phyloP scores from a whole-genome alignment of 2,113 vertebrate genomes.

The Microcebus jonahi region DNA sequence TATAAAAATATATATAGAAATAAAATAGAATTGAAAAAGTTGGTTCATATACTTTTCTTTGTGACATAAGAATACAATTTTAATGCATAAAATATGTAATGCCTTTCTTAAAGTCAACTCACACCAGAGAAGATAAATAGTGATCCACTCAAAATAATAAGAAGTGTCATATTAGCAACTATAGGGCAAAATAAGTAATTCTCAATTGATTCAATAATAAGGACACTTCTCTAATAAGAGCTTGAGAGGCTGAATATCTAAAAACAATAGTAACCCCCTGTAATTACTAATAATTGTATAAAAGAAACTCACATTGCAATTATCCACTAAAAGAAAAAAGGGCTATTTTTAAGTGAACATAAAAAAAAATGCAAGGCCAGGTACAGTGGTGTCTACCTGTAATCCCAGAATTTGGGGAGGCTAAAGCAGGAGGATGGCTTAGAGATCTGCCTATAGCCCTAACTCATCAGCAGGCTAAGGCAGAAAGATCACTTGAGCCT shows the following conservation, averaged over 20 bases:
- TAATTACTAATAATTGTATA: conserved; percentile 12
- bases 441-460: too few species aligned
- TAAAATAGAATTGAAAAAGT: background rate
- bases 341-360: background rate
- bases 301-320: background rate
- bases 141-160: background rate
- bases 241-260: background rate
- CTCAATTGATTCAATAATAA: background rate
- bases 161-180: background rate
- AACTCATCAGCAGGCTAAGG: too few species aligned
- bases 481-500: too few species aligned
- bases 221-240: background rate
- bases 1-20: background rate
- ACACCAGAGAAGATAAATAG: background rate
- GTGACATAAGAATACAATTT: background rate
- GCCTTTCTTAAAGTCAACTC: background rate
- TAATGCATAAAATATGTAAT: background rate
- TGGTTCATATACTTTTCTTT: background rate
- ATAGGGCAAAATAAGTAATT: background rate
- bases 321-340: conserved; percentile 35
- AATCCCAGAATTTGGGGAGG: too few species aligned
- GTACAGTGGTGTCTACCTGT: too few species aligned
- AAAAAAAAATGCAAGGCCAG: background rate
- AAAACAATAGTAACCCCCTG: background rate
- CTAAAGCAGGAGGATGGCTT: too few species aligned